Base-by-base conservation (phyloP, 2,888 invertebrate species). In the Gisinianus flammeolus region DNA sequence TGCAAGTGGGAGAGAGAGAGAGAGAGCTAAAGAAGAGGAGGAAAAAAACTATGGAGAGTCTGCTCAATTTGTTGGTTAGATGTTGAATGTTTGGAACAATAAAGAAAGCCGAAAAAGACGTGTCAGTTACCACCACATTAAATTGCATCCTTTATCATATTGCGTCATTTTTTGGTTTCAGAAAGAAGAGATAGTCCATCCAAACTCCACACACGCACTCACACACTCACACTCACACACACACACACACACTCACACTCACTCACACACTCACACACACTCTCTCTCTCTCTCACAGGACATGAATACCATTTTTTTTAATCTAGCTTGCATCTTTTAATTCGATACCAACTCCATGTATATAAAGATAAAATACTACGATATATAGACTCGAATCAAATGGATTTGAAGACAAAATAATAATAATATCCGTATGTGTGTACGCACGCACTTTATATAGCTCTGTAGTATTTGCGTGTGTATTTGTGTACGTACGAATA, bases 51-150 rank as follows among this genome's bases (percentile, higher is more conserved):
- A n/a, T n/a, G n/a, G 66, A 31, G 66, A 26, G n/a, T 6, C 30
- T 30, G 30, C 26, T 44, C 44, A 44, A 44, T 44, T 44, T 44
- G 3, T 44, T 44, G 44, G 44, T 44, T 19, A 19, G 12, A 44
- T 44, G 19, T n/a, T n/a, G n/a, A n/a, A n/a, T 28, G 19, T 31
- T 33, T 31, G 67, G 33, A 67, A 30, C 33, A 31, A 67, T 67
- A 67, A 67, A 67, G 30, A 67, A 31, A 35, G 67, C 67, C 67
- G 67, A 31, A 67, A 67, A 67, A 22, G n/a, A 67, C 8, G 67
- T 67, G 67, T 67, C 33, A 33, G 67, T 31, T 35, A 67, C 22
- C 19, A 22, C 19, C 33, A 67, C 67, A 67, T 35, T 31, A 30
- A 67, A 67, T 22, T 31, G 67, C n/a, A 35, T 31, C 28, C 33